Conservation (phyloP, 2,888 invertebrate genomes). For the Megaustenia siamemsis region DNA sequence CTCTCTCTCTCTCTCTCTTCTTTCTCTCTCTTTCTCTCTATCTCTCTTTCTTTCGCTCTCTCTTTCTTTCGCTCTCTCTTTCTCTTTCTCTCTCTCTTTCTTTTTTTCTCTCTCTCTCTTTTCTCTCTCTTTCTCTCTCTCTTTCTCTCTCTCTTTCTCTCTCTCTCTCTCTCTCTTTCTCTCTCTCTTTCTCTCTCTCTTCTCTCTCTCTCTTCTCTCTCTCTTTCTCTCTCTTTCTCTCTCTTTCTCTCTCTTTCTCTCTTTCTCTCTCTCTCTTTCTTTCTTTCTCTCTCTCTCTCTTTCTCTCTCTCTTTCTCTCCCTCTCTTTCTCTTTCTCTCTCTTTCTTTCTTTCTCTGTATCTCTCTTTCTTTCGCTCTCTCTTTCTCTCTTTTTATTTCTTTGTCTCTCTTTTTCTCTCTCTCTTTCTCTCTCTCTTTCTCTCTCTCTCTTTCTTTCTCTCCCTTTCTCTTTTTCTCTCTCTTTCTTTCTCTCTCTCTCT, state of each 20-base stretch:
- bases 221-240: background rate
- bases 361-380: background rate
- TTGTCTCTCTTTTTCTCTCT: background rate
- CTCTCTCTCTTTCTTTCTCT: background rate
- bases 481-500: background rate
- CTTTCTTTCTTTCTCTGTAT: background rate
- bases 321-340: background rate
- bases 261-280: background rate
- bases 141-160: too few relatives aligned
- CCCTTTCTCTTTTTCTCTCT: background rate
- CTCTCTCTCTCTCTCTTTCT: background rate
- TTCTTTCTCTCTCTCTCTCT: background rate
- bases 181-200: background rate
- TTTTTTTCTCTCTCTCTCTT: background rate
- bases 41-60: background rate
- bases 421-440: background rate
- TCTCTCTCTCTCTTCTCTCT: background rate
- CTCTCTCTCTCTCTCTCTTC: background rate
- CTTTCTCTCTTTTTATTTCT: background rate
- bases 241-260: background rate
- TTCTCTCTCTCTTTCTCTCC: background rate
- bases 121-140: conserved; percentile 10
- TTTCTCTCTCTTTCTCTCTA: too few relatives aligned
- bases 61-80: background rate
- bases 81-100: too few relatives aligned